Evolutionary conservation across 2,888 invertebrate genomes (phyloP), one percentile per base, ranked within the genome.

Genomic region (Cerastis rubricosa): DNA sequence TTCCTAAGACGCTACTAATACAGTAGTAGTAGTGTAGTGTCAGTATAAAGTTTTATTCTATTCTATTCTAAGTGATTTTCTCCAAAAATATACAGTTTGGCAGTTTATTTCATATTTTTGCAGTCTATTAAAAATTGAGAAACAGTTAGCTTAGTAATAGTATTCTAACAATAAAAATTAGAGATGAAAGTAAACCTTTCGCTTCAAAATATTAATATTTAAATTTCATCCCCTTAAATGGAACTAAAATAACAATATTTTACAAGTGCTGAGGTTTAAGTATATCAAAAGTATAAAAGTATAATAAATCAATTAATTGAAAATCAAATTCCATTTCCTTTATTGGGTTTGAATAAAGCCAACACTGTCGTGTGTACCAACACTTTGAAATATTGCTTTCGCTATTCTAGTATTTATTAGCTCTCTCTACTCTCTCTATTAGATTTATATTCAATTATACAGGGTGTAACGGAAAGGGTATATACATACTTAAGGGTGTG

Each of bases 341-440:
- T 73, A 61, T 74, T 73, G n/a, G 61, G 40, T 66, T 43, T 54
- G 40, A 49, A 49, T 22, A 67, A 61, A 67, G n/a, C 25, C 54
- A 43, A 73, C 73, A 67, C 29, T 65, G n/a, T 6, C 6, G 19
- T 5, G 51, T 19, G 40, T 80, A 61, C 54, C n/a, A 80, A 73
- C 66, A 72, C 51, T 72, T 61, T 66, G 45, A 61, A 73, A 80
- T 67, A 66, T 47, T 80, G 66, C 17, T 61, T 73, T 73, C 45
- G 19, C 49, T 29, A 59, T 45, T 65, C 17, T 17, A 25, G n/a
- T n/a, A n/a, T n/a, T n/a, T 65, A 49, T 47, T 22, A 43, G 40
- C 63, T 40, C 35, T 11, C 8, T n/a, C 35, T 35, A 19, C 63
- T 40, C 35, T 11, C 8, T n/a, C 35, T 35, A 19, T n/a, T n/a